Evolutionary conservation across 64 coral and sea anemone genomes (phyloP).

Genomic region (Pachyseris speciosa): DNA sequence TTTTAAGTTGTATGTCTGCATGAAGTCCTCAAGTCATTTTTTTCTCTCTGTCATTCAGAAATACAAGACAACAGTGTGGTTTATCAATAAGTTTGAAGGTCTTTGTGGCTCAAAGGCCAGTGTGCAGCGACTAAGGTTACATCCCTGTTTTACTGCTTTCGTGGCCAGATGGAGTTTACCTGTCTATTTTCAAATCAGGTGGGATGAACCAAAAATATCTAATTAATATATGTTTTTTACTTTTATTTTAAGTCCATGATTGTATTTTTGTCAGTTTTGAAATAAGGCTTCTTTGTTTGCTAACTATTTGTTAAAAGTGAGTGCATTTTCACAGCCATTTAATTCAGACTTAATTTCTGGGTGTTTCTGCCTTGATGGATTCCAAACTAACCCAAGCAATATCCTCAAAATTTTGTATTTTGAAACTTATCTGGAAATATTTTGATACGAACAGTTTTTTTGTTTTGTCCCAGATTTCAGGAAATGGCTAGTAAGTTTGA

Average conservation of each 20-base stretch:
- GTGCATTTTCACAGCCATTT: too few relatives aligned
- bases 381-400: too few relatives aligned
- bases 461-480: slow-evolving; percentile 80
- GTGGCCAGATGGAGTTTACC: slow-evolving; percentile 96
- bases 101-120: slow-evolving; percentile 87
- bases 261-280: too few relatives aligned
- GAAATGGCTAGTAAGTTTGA: slow-evolving; percentile 96
- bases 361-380: too few relatives aligned
- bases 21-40: neutral
- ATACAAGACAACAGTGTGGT: slow-evolving; percentile 90
- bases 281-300: too few relatives aligned
- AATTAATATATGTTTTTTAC: too few relatives aligned
- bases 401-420: neutral
- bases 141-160: slow-evolving; percentile 83
- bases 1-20: too few relatives aligned
- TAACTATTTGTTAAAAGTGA: too few relatives aligned
- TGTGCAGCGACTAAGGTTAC: slow-evolving; percentile 80
- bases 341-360: too few relatives aligned
- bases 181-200: slow-evolving; percentile 99
- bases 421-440: too few relatives aligned
- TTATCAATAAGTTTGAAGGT: slow-evolving; percentile 94
- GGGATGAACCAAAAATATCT: too few relatives aligned
- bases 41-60: slow-evolving; percentile 61
- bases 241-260: too few relatives aligned
- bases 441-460: neutral